These are phyloP conservation scores for Papilio helenus DNA, from an alignment of 1,140 invertebrate genomes.

Conservation along the genomic window DNA sequence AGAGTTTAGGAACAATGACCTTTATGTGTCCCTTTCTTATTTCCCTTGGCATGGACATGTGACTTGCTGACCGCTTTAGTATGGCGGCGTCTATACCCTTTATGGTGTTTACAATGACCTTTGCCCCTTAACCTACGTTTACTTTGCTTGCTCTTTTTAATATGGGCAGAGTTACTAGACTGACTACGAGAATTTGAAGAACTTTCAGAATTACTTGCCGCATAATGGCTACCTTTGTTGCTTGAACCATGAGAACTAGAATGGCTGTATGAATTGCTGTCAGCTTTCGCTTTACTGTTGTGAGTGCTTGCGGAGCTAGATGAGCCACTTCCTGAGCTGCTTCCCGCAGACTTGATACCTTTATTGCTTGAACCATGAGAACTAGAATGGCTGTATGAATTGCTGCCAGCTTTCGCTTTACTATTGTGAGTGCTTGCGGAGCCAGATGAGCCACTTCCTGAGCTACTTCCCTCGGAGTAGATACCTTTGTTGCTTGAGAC, in stretches of 20 bases:
- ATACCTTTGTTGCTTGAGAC: no score
- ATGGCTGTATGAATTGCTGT: not conserved
- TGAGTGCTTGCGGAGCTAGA: not conserved
- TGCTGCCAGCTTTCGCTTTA: not conserved
- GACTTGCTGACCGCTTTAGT: not conserved
- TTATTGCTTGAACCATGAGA: not conserved
- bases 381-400: not conserved
- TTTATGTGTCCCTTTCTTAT: not conserved
- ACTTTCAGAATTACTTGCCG: not conserved
- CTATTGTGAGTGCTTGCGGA: not conserved
- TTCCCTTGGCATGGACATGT: not conserved
- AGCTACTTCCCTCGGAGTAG: constrained; percentile 1
- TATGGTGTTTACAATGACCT: constrained; percentile 1
- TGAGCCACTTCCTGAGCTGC: constrained; percentile 12
- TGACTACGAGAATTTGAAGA: not conserved
- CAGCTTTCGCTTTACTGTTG: not conserved
- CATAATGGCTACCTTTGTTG: not conserved
- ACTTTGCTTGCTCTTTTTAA: not conserved
- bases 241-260: not conserved
- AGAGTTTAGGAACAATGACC: not conserved
- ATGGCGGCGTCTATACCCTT: not conserved
- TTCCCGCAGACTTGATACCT: not conserved
- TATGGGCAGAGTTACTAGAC: not conserved
- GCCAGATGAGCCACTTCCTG: constrained; percentile 21
- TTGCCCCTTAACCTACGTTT: not conserved